These are phyloP conservation scores for Drosophila anomalata DNA, from an alignment of 2,888 invertebrate species.

Conservation along the genomic window DNA sequence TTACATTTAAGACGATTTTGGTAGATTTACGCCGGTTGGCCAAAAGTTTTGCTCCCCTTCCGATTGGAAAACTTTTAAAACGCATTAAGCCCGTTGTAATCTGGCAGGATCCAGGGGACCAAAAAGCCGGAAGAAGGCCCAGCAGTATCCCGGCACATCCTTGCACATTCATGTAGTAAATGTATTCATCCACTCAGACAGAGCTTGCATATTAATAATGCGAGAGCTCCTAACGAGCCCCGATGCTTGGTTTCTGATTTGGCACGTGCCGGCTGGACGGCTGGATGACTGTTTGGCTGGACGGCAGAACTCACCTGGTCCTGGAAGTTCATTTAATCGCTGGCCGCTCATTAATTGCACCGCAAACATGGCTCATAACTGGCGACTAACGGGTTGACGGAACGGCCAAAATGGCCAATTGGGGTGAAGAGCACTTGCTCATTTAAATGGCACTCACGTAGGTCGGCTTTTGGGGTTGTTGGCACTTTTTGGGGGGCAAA, in stretches of 20 bases:
- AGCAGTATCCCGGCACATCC: constrained; percentile 14
- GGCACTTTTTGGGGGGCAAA: neutral
- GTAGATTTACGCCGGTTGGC: constrained; percentile 54
- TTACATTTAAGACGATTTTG: constrained; percentile 55
- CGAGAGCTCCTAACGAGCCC: constrained; percentile 33
- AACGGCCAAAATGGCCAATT: neutral
- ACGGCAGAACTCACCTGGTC: constrained; percentile 6
- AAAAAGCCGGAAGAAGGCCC: constrained; percentile 22
- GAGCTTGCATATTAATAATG: constrained; percentile 71
- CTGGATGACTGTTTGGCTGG: neutral
- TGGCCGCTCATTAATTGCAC: constrained; percentile 54
- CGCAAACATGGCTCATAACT: constrained; percentile 44
- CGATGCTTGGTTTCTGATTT: constrained; percentile 10
- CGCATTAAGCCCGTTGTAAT: constrained; percentile 71
- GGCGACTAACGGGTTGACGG: constrained; percentile 44
- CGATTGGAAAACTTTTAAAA: constrained; percentile 59
- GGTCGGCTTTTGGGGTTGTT: constrained; percentile 18
- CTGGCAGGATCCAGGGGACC: constrained; percentile 41
- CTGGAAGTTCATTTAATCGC: constrained; percentile 34
- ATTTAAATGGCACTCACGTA: constrained; percentile 43
- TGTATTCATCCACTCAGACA: constrained; percentile 52
- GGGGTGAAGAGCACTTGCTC: neutral
- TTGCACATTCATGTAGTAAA: constrained; percentile 61
- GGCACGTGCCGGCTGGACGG: constrained; percentile 25
- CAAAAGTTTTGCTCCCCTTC: constrained; percentile 43